phyloP scores from a whole-genome alignment of 2,113 vertebrate species.

The Egretta garzetta region DNA sequence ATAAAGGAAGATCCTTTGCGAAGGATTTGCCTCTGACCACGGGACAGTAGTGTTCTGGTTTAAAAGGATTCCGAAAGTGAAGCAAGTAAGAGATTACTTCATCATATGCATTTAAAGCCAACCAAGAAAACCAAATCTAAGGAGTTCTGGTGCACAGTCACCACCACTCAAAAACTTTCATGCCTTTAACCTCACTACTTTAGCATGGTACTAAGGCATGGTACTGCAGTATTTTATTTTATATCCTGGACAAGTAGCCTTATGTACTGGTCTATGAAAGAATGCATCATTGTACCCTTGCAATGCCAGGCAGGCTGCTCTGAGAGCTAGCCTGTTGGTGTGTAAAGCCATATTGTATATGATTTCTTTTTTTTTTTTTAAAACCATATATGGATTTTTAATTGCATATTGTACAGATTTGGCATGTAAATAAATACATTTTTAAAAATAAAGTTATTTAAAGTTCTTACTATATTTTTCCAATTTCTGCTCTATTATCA shows the following conservation, averaged over 20 bases:
- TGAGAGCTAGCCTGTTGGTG: slow-evolving; percentile 6
- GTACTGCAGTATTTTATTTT: slow-evolving; percentile 43
- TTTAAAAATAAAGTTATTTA: slow-evolving; percentile 67
- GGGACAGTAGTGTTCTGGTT: not conserved
- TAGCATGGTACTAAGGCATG: not conserved
- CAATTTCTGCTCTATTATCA: not conserved
- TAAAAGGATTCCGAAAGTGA: not conserved
- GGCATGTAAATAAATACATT: slow-evolving; percentile 66
- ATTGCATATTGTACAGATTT: slow-evolving; percentile 50
- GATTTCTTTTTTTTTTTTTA: not conserved
- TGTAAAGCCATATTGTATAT: slow-evolving; percentile 60
- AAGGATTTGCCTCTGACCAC: not conserved
- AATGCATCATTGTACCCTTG: not conserved
- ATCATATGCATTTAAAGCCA: slow-evolving; percentile 30
- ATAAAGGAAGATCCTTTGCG: not conserved
- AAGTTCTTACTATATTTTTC: slow-evolving; percentile 23
- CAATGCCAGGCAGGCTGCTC: slow-evolving; percentile 35
- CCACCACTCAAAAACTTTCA: not conserved
- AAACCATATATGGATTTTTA: slow-evolving; percentile 50
- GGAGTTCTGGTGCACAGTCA: not conserved
- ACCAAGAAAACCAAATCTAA: slow-evolving; percentile 45
- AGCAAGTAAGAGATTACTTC: not conserved
- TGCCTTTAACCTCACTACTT: slow-evolving; percentile 48
- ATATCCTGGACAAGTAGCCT: slow-evolving; percentile 51
- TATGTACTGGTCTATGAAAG: slow-evolving; percentile 19